These are phyloP conservation scores for Aromia moschata DNA, from an alignment of 2,888 invertebrate species.

Conservation along the genomic window DNA sequence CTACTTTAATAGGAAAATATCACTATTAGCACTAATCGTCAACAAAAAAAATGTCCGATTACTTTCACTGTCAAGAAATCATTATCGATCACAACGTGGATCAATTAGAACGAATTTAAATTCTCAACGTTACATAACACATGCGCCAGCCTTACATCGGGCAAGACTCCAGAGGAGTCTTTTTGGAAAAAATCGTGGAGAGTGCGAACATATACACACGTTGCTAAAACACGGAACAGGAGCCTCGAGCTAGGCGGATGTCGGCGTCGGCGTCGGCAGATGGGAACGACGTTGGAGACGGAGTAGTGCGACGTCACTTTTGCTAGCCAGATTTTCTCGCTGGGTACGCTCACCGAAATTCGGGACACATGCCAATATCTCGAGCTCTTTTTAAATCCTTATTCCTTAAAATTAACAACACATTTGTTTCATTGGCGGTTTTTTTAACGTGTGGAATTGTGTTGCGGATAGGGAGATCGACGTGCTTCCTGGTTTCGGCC, in stretches of 20 bases:
- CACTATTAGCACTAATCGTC: slow-evolving; percentile 11
- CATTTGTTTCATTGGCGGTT: slow-evolving; percentile 22
- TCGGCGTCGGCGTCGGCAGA: slow-evolving; percentile 30
- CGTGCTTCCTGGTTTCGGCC: neutral
- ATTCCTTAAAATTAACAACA: slow-evolving; percentile 38
- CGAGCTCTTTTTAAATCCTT: slow-evolving; percentile 42
- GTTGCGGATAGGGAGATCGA: slow-evolving; percentile 2
- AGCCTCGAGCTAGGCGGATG: slow-evolving; percentile 32
- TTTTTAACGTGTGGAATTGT: slow-evolving; percentile 6
- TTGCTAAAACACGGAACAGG: slow-evolving; percentile 40
- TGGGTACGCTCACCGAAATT: slow-evolving; percentile 48
- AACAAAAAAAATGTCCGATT: neutral
- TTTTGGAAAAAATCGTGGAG: slow-evolving; percentile 20
- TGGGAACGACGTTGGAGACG: slow-evolving; percentile 35
- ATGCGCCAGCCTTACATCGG: slow-evolving; percentile 19
- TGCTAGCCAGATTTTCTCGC: slow-evolving; percentile 44
- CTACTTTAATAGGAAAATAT: slow-evolving; percentile 20
- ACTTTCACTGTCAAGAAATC: slow-evolving; percentile 15
- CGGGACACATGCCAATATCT: slow-evolving; percentile 49
- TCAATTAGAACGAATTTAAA: neutral
- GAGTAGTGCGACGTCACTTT: slow-evolving; percentile 42
- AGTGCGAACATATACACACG: slow-evolving; percentile 45
- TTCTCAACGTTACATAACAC: slow-evolving; percentile 33
- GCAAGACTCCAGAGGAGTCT: slow-evolving; percentile 2
- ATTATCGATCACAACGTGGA: neutral